These are phyloP conservation scores for Spicauda simplicius DNA, from an alignment of 2,888 invertebrate genomes.

Conservation along the genomic window DNA sequence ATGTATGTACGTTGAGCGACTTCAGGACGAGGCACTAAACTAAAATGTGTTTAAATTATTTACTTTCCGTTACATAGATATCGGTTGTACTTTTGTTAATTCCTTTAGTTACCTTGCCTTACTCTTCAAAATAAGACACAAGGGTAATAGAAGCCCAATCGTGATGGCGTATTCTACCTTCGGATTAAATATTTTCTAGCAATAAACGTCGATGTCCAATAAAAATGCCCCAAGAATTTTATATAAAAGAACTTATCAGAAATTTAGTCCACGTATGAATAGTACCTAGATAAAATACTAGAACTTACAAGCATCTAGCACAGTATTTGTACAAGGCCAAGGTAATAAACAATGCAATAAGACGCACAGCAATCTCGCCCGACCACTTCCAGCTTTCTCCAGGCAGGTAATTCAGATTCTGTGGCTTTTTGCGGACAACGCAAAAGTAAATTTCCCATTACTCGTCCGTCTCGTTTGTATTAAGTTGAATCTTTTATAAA, in stretches of 20 bases:
- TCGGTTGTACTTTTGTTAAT: too few species aligned
- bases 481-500: constrained; percentile 81
- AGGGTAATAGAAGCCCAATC: too few species aligned
- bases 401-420: constrained; percentile 12
- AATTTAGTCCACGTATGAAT: not conserved
- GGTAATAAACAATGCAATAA: constrained; percentile 5
- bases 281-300: not conserved
- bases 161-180: too few species aligned
- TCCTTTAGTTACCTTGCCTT: too few species aligned
- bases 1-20: too few species aligned
- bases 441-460: constrained; percentile 53
- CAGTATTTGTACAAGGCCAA: not conserved
- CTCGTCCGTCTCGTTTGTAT: constrained; percentile 72
- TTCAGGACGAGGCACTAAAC: too few species aligned
- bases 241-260: not conserved
- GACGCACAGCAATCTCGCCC: not conserved
- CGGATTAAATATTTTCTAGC: too few species aligned
- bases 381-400: not conserved
- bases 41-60: too few species aligned
- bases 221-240: not conserved
- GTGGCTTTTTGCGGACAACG: constrained; percentile 19
- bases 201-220: too few species aligned
- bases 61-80: too few species aligned
- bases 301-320: not conserved
- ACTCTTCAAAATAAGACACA: too few species aligned